Conservation (phyloP, 2,888 invertebrate genomes). For the Cantharis nigra region DNA sequence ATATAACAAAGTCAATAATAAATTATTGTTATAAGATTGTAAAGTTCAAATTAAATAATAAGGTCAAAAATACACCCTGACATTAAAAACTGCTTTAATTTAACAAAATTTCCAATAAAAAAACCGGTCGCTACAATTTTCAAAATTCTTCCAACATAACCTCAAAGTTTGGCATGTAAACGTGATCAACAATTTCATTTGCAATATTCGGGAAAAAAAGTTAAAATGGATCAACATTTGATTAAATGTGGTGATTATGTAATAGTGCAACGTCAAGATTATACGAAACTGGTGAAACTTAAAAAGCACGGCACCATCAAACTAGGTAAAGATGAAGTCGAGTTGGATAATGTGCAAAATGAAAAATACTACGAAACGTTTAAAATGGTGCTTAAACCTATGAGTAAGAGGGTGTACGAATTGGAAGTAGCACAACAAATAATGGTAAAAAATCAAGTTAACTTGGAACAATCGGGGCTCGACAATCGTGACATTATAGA, state of each 20-base stretch:
- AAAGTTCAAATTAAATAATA: background rate
- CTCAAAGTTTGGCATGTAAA: background rate
- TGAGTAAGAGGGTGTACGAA: slow-evolving; percentile 59
- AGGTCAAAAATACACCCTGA: background rate
- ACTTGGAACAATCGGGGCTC: slow-evolving; percentile 68
- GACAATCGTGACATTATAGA: slow-evolving; percentile 87
- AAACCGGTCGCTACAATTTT: background rate
- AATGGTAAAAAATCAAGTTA: slow-evolving; percentile 62
- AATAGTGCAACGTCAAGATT: slow-evolving; percentile 77
- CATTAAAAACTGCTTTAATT: too few relatives aligned
- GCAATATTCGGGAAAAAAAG: slow-evolving; percentile 10
- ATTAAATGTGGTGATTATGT: slow-evolving; percentile 75
- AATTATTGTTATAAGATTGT: background rate
- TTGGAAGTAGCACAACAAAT: slow-evolving; percentile 62
- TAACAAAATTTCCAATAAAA: background rate
- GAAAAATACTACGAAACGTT: slow-evolving; percentile 76
- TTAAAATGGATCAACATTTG: slow-evolving; percentile 32
- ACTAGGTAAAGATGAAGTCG: slow-evolving; percentile 72
- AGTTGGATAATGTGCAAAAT: slow-evolving; percentile 69
- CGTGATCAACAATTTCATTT: background rate
- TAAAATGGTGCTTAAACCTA: slow-evolving; percentile 69
- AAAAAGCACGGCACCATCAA: slow-evolving; percentile 65
- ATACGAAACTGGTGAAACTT: slow-evolving; percentile 76
- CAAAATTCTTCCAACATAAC: background rate
- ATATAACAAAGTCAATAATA: background rate